These are phyloP conservation scores for Drosophila melanica DNA, from an alignment of 1,140 invertebrate species.

Conservation along the genomic window DNA sequence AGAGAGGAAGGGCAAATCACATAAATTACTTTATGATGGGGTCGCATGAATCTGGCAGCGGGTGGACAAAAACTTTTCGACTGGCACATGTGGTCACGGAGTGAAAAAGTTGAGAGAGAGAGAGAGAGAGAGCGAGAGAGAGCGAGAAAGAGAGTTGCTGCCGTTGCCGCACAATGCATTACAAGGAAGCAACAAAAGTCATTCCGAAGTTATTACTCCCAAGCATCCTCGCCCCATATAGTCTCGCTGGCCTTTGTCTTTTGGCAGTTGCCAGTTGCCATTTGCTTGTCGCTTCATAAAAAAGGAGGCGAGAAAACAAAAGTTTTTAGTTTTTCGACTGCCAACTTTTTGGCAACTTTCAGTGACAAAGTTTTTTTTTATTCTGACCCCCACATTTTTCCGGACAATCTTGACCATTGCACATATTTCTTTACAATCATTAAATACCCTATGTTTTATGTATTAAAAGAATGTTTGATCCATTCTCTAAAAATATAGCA, in stretches of 20 bases:
- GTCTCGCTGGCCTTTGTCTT: constrained; percentile 12
- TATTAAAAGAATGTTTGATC: not conserved
- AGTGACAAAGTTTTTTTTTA: constrained; percentile 62
- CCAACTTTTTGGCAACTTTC: constrained; percentile 69
- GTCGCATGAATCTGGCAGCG: constrained; percentile 65
- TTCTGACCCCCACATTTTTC: constrained; percentile 38
- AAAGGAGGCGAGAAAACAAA: constrained; percentile 77
- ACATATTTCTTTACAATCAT: constrained; percentile 33
- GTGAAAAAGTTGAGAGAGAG: constrained; percentile 42
- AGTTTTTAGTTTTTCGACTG: constrained; percentile 64
- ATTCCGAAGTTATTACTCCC: constrained; percentile 76
- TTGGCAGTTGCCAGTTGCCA: constrained; percentile 63
- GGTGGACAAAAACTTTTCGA: constrained; percentile 41
- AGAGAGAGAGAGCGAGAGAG: constrained; percentile 7
- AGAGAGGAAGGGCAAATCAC: constrained; percentile 58
- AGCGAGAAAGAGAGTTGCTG: constrained; percentile 19
- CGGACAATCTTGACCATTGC: constrained; percentile 38
- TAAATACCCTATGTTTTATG: not conserved
- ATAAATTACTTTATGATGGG: constrained; percentile 82
- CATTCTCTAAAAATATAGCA: too few species aligned
- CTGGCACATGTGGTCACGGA: constrained; percentile 72
- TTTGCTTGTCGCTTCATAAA: constrained; percentile 69
- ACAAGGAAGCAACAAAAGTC: constrained; percentile 77
- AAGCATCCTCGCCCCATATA: not conserved
- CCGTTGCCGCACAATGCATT: constrained; percentile 51